These are phyloP conservation scores for Hippolais icterina DNA, from an alignment of 2,113 vertebrate species.

Conservation along the genomic window DNA sequence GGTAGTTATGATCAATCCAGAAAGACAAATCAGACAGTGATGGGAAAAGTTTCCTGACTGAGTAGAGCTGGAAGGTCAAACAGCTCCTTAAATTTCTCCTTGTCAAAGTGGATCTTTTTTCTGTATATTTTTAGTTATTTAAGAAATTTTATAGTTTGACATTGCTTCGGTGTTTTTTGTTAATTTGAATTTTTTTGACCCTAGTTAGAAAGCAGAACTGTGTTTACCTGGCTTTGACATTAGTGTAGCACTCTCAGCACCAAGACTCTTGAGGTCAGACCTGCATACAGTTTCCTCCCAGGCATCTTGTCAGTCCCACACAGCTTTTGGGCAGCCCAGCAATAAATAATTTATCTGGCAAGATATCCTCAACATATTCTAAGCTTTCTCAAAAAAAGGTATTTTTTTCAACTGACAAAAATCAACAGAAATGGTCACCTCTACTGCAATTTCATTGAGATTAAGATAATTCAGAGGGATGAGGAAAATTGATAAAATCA, in stretches of 20 bases:
- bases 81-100: neutral
- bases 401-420: neutral
- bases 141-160: neutral
- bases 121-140: neutral
- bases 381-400: neutral
- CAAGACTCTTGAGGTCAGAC: neutral
- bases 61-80: neutral
- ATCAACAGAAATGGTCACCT: neutral
- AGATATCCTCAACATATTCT: neutral
- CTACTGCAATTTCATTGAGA: neutral
- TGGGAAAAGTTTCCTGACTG: neutral
- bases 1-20: neutral
- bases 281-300: neutral
- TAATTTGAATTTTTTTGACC: neutral
- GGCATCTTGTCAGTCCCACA: neutral
- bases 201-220: neutral
- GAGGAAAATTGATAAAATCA: neutral
- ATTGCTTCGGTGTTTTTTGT: neutral
- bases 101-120: neutral
- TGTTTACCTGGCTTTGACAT: neutral
- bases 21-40: neutral
- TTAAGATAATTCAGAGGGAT: neutral
- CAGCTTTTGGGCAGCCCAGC: neutral
- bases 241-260: neutral
- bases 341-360: neutral